Evolutionary conservation across 2,113 vertebrate genomes (phyloP).

Genomic region (Alosa alosa): DNA sequence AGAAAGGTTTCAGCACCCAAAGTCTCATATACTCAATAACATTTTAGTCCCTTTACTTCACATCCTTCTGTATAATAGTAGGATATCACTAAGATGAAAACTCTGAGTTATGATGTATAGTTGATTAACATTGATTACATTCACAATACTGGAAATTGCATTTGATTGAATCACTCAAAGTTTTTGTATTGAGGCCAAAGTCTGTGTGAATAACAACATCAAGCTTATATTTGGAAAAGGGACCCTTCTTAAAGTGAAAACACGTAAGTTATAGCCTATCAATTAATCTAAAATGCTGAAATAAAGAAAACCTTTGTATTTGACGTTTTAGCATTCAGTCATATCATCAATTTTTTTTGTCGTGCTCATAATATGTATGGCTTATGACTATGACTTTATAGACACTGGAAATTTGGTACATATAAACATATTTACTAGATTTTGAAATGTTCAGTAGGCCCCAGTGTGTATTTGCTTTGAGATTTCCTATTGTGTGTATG

Average conservation of each 20-base stretch:
- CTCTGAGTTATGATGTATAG: neutral
- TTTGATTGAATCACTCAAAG: neutral
- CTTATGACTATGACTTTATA: too few species aligned
- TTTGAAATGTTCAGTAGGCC: neutral
- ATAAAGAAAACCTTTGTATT: neutral
- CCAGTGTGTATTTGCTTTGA: neutral
- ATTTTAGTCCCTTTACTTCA: neutral
- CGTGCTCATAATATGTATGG: too few species aligned
- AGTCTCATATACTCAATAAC: neutral
- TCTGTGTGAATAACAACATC: neutral
- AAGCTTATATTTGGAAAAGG: neutral
- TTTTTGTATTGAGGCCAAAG: neutral
- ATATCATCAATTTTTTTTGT: too few species aligned
- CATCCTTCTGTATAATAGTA: neutral
- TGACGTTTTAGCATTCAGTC: neutral
- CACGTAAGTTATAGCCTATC: neutral
- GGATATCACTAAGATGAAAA: neutral
- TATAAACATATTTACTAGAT: neutral
- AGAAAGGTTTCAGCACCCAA: too few species aligned
- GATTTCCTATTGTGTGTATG: conserved; percentile 10
- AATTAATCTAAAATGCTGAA: neutral
- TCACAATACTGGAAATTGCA: too few species aligned
- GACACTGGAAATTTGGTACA: neutral
- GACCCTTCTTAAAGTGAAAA: neutral
- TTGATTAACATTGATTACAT: too few species aligned